Base-by-base conservation (phyloP, 2,113 vertebrate genomes). In the Climacteris rufus region DNA sequence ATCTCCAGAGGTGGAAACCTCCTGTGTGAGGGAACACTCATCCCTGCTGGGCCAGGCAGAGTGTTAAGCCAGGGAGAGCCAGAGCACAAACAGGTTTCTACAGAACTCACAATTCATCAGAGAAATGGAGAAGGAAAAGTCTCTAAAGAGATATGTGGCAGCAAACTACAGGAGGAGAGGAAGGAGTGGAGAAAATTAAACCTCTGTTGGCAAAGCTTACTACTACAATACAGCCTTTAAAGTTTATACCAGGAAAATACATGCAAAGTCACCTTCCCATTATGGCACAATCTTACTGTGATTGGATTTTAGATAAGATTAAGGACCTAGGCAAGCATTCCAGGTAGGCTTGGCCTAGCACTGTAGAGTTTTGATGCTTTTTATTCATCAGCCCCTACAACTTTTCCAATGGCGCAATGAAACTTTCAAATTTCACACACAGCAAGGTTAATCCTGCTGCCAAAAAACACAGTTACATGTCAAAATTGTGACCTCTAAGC, bases 101-200 rank as follows among this genome's bases (percentile, higher is more conserved):
- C 6, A 28, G 40, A 84, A 45, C 10, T 19, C 15, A 0, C 21
- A 45, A 9, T 42, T 52, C 37, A 25, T 10, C 4, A 0, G 1
- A 13, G 33, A 69, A 31, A 20, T 3, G 9, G 27, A 65, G 31
- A 61, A 22, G 15, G 13, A 13, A 70, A 57, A 52, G 18, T 33
- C 37, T 65, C 15, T 33, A 22, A 50, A 81, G 35, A 85, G 40
- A 35, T 8, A 56, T 4, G 23, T 25, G n/a, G 31, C 65, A 89
- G 66, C 37, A 45, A 70, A 76, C 27, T 57, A 28, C 37, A 57
- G 30, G 30, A 15, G 13, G 23, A 78, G 25, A 66, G 21, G 15
- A 85, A 89, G 23, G 12, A 74, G 20, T n/a, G n/a, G n/a, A n/a
- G n/a, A 70, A 61, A 40, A 7, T 15, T 13, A 87, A 65, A 45